Evolutionary conservation across 2,888 invertebrate species (phyloP), one percentile per base, ranked within the genome.

Genomic region (Synanthedon formicaeformis): DNA sequence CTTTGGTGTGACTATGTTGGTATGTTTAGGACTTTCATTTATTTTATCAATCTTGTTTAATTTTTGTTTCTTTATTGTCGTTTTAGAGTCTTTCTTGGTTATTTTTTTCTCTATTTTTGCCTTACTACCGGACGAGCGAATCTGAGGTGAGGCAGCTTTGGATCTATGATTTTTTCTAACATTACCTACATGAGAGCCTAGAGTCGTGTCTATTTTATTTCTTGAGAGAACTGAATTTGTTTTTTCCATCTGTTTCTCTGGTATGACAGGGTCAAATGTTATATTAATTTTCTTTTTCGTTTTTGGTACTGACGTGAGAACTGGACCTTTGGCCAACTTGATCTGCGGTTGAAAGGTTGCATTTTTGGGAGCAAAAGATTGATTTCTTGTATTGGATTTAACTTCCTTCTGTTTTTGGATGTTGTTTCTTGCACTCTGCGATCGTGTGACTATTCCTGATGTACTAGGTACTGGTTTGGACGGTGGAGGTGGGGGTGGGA

Each of bases 351-450:
- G 81, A 62, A 91, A 91, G 11, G 69, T 58, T 13, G 90, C 85
- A 75, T 89, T 82, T 53, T 66, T 67, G 0, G 91, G 90, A 10
- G 90, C 90, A 74, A 91, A 89, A 0, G 88, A 88, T 41, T 68
- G 58, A 23, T 4, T 23, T 23, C 18, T 61, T 51, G 51, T 16
- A 40, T 55, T 53, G 13, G 27, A 18, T 27, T 57, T 53, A 23
- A 14, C 41, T 61, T 60, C 40, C n/a, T 54, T 51, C 53, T 56
- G 60, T 11, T 41, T 45, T 34, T 34, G 10, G 13, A 54, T 54
- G n/a, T 49, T 60, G 6, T 40, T 57, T 50, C 58, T 74, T 1
- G 69, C 57, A 0, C 75, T 53, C 56, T 81, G 80, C 1, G 85
- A 83, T 3, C 86, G 62, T 1, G 84, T 85, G 0, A 85, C 77